Percentiles rank a stretch among this genome's conserved stretches.
Conservation (phyloP, 2,797 vertebrate species). For the Sebastes diploproa region DNA sequence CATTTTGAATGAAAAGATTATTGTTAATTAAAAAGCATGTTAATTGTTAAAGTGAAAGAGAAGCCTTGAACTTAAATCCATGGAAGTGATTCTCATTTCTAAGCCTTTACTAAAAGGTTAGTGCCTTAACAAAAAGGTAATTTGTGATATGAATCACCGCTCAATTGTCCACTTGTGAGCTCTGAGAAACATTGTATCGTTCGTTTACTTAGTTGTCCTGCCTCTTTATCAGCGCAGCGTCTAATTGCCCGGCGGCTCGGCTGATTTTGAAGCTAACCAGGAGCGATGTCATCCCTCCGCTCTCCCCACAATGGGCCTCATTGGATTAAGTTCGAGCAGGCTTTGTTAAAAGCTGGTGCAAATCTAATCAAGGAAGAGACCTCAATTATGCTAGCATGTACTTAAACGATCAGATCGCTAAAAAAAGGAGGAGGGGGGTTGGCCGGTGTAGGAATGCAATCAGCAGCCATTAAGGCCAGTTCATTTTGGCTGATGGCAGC, state of each 20-base stretch:
- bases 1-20: background rate
- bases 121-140: background rate
- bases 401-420: conserved; percentile 76
- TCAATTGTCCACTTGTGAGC: conserved; percentile 22
- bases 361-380: conserved; percentile 81
- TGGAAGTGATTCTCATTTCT: background rate
- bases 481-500: conserved; percentile 70
- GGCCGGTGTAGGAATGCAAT: conserved; percentile 55
- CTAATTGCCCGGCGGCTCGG: conserved; percentile 44
- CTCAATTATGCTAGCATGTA: conserved; percentile 76
- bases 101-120: background rate
- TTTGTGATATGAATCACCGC: background rate
- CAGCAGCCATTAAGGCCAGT: conserved; percentile 66
- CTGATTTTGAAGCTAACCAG: conserved; percentile 68
- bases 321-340: conserved; percentile 78
- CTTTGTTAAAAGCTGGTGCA: conserved; percentile 79
- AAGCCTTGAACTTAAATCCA: background rate
- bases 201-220: background rate
- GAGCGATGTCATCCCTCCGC: conserved; percentile 56
- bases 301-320: conserved; percentile 68
- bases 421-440: conserved; percentile 33
- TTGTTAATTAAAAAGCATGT: background rate
- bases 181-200: conserved; percentile 8
- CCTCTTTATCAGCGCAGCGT: conserved; percentile 44
- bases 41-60: background rate